Evolutionary conservation across 2,888 invertebrate species (phyloP).

Genomic region (Nysson spinosus): DNA sequence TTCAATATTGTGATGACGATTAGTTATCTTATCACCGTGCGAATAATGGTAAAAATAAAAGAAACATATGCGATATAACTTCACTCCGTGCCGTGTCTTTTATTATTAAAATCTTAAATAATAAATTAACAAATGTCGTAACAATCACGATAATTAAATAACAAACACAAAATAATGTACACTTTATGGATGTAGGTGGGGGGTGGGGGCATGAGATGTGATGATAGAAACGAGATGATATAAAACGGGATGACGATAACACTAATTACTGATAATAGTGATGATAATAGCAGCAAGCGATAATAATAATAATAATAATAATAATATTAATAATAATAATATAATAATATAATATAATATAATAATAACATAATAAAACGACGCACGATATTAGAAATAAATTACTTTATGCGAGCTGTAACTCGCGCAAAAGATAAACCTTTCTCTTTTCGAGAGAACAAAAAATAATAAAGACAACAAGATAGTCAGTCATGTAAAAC

Average conservation of each 20-base stretch:
- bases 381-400: constrained; percentile 50
- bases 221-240: constrained; percentile 18
- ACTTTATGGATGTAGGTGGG: constrained; percentile 36
- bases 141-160: constrained; percentile 69
- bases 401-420: constrained; percentile 43
- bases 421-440: constrained; percentile 12
- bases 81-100: constrained; percentile 37
- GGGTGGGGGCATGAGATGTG: constrained; percentile 29
- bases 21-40: too few relatives aligned
- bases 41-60: background rate
- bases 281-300: constrained; percentile 47
- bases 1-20: too few relatives aligned
- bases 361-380: constrained; percentile 31
- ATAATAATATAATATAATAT: constrained; percentile 33
- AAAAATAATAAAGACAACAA: too few relatives aligned
- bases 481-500: constrained; percentile 43
- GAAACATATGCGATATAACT: background rate
- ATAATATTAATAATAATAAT: constrained; percentile 33
- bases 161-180: constrained; percentile 64
- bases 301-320: constrained; percentile 45
- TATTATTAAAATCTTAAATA: constrained; percentile 70
- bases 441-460: constrained; percentile 21
- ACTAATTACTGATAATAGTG: constrained; percentile 44
- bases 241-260: constrained; percentile 22
- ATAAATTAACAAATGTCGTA: constrained; percentile 69